Conservation (phyloP, 2,888 invertebrate species). For the Crepidodera aurea region DNA sequence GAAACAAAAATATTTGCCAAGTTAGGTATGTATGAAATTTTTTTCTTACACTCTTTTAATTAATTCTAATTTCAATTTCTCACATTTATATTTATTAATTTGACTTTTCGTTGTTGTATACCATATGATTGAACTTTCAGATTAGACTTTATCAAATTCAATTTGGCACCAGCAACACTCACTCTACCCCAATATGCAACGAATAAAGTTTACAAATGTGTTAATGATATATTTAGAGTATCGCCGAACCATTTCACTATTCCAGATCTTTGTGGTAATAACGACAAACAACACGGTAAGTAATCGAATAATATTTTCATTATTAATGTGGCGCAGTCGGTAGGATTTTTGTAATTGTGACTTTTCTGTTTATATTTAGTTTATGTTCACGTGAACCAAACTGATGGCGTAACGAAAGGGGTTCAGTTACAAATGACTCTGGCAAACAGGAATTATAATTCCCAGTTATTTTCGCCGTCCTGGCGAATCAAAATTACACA, state of each 20-base stretch:
- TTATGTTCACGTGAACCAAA: conserved; percentile 50
- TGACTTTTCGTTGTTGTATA: too few species aligned
- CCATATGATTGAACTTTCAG: too few species aligned
- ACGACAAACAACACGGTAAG: conserved; percentile 70
- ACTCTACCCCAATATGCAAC: conserved; percentile 58
- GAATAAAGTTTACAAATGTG: conserved; percentile 55
- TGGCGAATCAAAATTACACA: conserved; percentile 58
- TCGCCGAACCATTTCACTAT: conserved; percentile 64
- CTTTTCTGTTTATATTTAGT: conserved; percentile 37
- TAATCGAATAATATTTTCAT: not conserved
- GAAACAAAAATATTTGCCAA: conserved; percentile 69
- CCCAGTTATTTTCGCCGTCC: conserved; percentile 39
- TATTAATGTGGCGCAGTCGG: too few species aligned
- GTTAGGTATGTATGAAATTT: conserved; percentile 58
- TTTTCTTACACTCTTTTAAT: too few species aligned
- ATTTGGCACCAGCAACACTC: conserved; percentile 56
- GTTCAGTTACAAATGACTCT: conserved; percentile 46
- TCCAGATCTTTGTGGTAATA: conserved; percentile 70
- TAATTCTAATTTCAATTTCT: not conserved
- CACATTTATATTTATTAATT: too few species aligned
- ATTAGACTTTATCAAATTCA: conserved; percentile 68
- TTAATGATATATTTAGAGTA: conserved; percentile 65
- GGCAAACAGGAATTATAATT: conserved; percentile 62
- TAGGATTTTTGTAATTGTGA: too few species aligned
- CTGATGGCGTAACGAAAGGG: conserved; percentile 41